Percentiles rank a stretch among this genome's conserved stretches.
These are phyloP conservation scores for Sialis fuliginosa DNA, from an alignment of 2,888 invertebrate species.

Conservation along the genomic window DNA sequence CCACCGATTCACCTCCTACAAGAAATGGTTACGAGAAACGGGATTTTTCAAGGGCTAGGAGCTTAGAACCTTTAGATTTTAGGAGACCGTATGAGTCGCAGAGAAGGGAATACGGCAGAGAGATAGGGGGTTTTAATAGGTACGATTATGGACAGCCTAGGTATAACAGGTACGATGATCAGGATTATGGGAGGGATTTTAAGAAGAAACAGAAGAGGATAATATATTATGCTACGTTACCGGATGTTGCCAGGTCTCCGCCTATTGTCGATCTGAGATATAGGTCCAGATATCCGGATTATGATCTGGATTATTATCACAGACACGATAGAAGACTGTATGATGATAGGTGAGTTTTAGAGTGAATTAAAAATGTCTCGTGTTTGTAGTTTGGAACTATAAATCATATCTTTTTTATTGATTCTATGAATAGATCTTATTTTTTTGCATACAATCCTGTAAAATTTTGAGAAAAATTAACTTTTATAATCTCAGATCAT, in stretches of 20 bases:
- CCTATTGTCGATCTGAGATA: constrained; percentile 36
- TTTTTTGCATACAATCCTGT: too few species aligned
- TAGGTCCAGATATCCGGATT: constrained; percentile 23
- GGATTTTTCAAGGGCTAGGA: constrained; percentile 2
- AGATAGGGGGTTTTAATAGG: neutral
- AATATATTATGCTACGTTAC: constrained; percentile 52
- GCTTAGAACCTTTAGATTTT: constrained; percentile 22
- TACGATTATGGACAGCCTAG: neutral
- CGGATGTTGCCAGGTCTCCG: constrained; percentile 45
- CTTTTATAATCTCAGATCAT: too few species aligned
- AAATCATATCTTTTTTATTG: too few species aligned
- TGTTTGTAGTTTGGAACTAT: constrained; percentile 1
- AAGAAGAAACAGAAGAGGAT: constrained; percentile 39
- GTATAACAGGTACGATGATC: constrained; percentile 4
- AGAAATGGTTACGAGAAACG: neutral
- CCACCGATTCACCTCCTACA: neutral
- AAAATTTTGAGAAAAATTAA: too few species aligned
- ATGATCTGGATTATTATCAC: constrained; percentile 8
- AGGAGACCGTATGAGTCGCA: constrained; percentile 20
- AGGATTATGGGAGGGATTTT: constrained; percentile 20
- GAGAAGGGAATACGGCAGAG: neutral
- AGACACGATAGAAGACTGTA: constrained; percentile 11
- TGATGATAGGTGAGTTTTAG: constrained; percentile 4
- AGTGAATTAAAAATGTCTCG: too few species aligned
- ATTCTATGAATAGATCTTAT: too few species aligned